Conservation (phyloP, 2,888 invertebrate genomes). For the Strigamia maritima region DNA sequence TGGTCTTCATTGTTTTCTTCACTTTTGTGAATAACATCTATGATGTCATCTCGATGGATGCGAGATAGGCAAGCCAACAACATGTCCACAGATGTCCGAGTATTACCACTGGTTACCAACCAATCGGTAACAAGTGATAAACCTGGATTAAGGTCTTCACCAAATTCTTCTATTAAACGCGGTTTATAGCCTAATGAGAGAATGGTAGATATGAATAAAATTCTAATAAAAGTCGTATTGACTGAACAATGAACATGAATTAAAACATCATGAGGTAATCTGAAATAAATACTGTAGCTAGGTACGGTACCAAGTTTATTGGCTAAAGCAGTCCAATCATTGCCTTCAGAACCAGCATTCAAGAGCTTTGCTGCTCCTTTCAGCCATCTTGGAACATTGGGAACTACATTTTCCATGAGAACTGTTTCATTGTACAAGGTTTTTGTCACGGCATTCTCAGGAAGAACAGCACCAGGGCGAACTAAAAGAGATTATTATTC, state of each 20-base stretch:
- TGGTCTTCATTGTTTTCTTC: constrained; percentile 13
- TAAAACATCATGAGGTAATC: no score
- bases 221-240: no score
- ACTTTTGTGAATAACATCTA: neutral
- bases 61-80: constrained; percentile 49
- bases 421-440: constrained; percentile 40
- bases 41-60: neutral
- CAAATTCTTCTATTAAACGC: constrained; percentile 50
- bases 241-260: no score
- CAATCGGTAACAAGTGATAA: constrained; percentile 53
- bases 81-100: constrained; percentile 53
- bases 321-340: constrained; percentile 53
- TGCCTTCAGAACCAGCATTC: constrained; percentile 50
- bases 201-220: no score
- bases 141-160: constrained; percentile 52
- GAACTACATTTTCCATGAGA: constrained; percentile 35
- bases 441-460: constrained; percentile 38
- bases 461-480: constrained; percentile 36
- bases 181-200: constrained; percentile 51
- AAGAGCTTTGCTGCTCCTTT: constrained; percentile 53
- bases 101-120: constrained; percentile 54
- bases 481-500: neutral
- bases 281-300: no score
- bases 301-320: constrained; percentile 51
- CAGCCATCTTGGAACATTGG: constrained; percentile 47